A percentile compares a stretch with the other conserved stretches of the same genome.
Conservation (phyloP, 2,113 vertebrate genomes). For the Vanacampus margaritifer region DNA sequence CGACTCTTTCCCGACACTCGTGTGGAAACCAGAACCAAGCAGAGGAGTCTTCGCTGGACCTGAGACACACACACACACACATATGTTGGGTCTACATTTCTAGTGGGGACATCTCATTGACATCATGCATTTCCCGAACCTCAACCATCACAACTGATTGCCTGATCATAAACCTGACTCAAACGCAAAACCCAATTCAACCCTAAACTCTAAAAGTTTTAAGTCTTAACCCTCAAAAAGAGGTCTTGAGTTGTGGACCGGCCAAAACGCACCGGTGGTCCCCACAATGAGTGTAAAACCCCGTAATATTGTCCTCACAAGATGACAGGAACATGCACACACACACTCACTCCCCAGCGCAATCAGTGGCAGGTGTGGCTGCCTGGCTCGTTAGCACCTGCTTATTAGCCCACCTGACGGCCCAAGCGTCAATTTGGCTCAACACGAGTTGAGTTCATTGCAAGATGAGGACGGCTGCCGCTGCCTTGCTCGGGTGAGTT, state of each 20-base stretch:
- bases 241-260: too few relatives aligned
- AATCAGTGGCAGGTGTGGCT: slow-evolving; percentile 17
- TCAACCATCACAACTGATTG: too few relatives aligned
- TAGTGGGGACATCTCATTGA: too few relatives aligned
- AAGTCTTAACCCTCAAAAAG: too few relatives aligned
- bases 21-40: slow-evolving; percentile 88
- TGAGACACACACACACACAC: slow-evolving; percentile 44
- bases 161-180: too few relatives aligned
- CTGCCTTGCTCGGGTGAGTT: slow-evolving; percentile 34
- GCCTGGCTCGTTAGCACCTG: slow-evolving; percentile 5
- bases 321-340: slow-evolving; percentile 5
- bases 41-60: slow-evolving; percentile 87
- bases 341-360: background rate
- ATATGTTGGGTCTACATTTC: too few relatives aligned
- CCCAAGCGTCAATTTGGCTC: background rate
- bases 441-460: background rate
- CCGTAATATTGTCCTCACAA: too few relatives aligned
- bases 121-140: too few relatives aligned
- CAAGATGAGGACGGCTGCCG: slow-evolving; percentile 32
- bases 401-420: slow-evolving; percentile 41
- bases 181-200: too few relatives aligned
- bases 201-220: too few relatives aligned
- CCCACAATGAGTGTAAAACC: too few relatives aligned
- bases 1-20: slow-evolving; percentile 91
- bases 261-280: too few relatives aligned